Percentiles rank a stretch among this genome's conserved stretches.
phyloP scores from a whole-genome alignment of 2,888 invertebrate genomes.

The Cryptophagus acutangulus region DNA sequence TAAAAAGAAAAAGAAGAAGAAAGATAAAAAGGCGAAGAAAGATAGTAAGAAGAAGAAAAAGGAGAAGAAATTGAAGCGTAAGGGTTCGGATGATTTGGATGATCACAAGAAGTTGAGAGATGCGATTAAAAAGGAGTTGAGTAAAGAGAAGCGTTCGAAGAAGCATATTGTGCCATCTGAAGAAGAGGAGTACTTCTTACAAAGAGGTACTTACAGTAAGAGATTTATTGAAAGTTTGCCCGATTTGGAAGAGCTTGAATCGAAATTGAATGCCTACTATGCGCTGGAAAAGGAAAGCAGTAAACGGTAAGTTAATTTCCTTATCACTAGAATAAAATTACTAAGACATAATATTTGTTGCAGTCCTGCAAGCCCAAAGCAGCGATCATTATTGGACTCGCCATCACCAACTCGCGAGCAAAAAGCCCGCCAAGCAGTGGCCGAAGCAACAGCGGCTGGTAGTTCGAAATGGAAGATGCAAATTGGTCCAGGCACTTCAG shows the following conservation, averaged over 20 bases:
- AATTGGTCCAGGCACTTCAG: conserved; percentile 55
- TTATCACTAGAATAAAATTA: not conserved
- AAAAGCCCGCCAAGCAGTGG: conserved; percentile 50
- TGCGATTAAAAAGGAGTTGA: conserved; percentile 58
- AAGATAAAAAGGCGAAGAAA: conserved; percentile 60
- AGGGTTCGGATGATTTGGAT: conserved; percentile 61
- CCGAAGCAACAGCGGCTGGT: conserved; percentile 50
- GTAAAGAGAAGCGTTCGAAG: conserved; percentile 44
- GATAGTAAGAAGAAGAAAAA: conserved; percentile 71
- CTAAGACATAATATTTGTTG: conserved; percentile 11
- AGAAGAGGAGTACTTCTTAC: conserved; percentile 50
- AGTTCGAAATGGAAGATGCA: conserved; percentile 67
- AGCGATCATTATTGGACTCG: conserved; percentile 41
- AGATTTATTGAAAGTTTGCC: conserved; percentile 65
- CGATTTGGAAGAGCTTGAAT: conserved; percentile 70
- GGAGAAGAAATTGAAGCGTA: conserved; percentile 59
- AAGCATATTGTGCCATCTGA: conserved; percentile 43
- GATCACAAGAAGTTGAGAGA: conserved; percentile 63
- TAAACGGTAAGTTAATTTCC: conserved; percentile 57
- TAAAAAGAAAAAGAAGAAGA: conserved; percentile 57
- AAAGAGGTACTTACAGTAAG: conserved; percentile 24
- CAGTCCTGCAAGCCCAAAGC: conserved; percentile 41
- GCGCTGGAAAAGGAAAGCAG: conserved; percentile 66
- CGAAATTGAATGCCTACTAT: conserved; percentile 73
- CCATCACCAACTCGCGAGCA: conserved; percentile 49